Percentiles rank a stretch among this genome's conserved stretches.
These are phyloP conservation scores for Corvus cornix DNA, from an alignment of 2,113 vertebrate genomes.

Conservation along the genomic window DNA sequence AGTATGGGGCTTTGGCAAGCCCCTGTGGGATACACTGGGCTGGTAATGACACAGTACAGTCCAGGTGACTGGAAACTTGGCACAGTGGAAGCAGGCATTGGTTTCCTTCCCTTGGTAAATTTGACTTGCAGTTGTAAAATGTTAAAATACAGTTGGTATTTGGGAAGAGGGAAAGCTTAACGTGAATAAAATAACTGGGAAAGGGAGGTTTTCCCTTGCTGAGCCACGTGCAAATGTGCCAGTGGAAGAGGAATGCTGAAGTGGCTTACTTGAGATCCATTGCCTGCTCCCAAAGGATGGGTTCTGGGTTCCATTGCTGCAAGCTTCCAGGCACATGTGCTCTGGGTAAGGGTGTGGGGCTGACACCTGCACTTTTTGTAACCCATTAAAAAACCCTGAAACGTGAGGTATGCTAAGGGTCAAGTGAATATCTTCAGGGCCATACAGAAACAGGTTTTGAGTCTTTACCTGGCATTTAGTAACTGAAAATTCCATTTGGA, in stretches of 20 bases:
- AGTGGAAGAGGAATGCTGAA: neutral
- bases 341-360: fast-evolving
- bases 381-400: neutral
- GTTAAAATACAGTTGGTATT: neutral
- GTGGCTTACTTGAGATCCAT: neutral
- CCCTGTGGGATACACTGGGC: neutral
- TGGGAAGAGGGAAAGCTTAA: neutral
- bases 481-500: neutral
- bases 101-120: neutral
- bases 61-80: neutral
- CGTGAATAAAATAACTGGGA: neutral
- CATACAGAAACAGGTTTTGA: neutral
- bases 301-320: neutral
- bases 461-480: neutral
- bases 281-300: neutral
- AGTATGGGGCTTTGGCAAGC: neutral
- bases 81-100: neutral
- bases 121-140: neutral
- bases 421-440: neutral
- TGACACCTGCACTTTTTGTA: neutral
- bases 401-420: neutral
- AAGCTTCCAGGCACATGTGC: fast-evolving
- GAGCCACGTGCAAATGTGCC: neutral
- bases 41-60: fast-evolving
- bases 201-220: neutral